Percentiles rank a stretch among this genome's conserved stretches.
Conservation (phyloP, 2,797 vertebrate species). For the Hapalemur alaotrensis region DNA sequence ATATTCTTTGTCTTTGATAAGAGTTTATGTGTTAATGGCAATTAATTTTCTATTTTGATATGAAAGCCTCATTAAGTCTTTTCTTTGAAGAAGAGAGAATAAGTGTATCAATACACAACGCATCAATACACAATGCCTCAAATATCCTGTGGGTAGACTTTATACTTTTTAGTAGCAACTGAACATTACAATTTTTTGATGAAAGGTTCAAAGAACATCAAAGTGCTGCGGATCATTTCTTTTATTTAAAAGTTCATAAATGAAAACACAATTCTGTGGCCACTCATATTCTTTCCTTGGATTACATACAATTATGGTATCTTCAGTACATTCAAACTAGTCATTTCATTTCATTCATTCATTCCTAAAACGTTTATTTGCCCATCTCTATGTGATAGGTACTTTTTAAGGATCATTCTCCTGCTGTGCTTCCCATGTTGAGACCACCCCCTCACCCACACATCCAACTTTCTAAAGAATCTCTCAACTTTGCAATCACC, state of each 20-base stretch:
- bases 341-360: not conserved
- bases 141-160: not conserved
- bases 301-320: not conserved
- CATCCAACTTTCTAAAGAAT: not conserved
- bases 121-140: not conserved
- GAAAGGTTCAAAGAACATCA: not conserved
- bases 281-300: not conserved
- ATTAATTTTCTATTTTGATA: not conserved
- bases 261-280: not conserved
- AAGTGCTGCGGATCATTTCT: not conserved
- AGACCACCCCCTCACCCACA: rapidly evolving
- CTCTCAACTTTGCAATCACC: not conserved
- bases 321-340: not conserved
- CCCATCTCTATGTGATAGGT: not conserved
- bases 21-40: not conserved
- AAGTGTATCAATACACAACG: not conserved
- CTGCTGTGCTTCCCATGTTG: not conserved
- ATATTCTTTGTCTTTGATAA: not conserved
- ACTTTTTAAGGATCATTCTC: not conserved
- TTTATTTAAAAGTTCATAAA: not conserved
- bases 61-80: not conserved
- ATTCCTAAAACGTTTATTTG: not conserved
- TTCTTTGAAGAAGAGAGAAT: not conserved
- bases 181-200: not conserved
- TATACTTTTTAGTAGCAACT: not conserved